Base-by-base conservation (phyloP, 2,888 invertebrate species). In the Lochmaea crataegi region DNA sequence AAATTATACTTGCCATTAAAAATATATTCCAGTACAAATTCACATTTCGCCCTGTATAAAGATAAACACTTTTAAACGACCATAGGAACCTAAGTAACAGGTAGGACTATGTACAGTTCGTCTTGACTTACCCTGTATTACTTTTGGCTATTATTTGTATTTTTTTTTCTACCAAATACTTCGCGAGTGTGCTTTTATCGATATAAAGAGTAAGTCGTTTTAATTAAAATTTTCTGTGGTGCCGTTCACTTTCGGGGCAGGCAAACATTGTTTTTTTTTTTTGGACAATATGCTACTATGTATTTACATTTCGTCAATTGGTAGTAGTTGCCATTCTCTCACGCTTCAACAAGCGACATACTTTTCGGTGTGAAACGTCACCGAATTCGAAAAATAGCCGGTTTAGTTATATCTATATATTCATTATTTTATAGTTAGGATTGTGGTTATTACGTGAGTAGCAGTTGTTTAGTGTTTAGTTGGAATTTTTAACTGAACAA, bases 401-500 rank as follows among this genome's bases (percentile, higher is more conserved):
- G 18, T 61, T 61, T 61, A 61, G n/a, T n/a, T n/a, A n/a, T n/a
- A n/a, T n/a, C n/a, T 61, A 42, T 61, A 41, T 61, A 42, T 16
- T 61, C 38, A 61, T 16, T 9, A 32, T 32, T 61, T 41, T 42
- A 42, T 61, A n/a, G 41, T 61, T 41, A 11, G 42, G 42, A 32
- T 57, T 58, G 6, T 22, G n/a, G 26, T 58, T 22, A 26, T 14
- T 58, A 53, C 16, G 51, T 6, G 51, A 6, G 2, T 42, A 11
- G 11, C 42, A 42, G 42, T 56, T 56, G 22, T 56, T 56, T 56
- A 7, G 18, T 56, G 56, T 18, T 56, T 11, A 42, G 56, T 58
- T 58, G 4, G 26, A 22, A 22, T 56, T 26, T 16, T 57, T 58
- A 32, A 16, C 16, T 53, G 18, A 5, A 14, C 9, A 26, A 32